phyloP scores from a whole-genome alignment of 2,113 vertebrate genomes.

The Tetraodon nigroviridis region DNA sequence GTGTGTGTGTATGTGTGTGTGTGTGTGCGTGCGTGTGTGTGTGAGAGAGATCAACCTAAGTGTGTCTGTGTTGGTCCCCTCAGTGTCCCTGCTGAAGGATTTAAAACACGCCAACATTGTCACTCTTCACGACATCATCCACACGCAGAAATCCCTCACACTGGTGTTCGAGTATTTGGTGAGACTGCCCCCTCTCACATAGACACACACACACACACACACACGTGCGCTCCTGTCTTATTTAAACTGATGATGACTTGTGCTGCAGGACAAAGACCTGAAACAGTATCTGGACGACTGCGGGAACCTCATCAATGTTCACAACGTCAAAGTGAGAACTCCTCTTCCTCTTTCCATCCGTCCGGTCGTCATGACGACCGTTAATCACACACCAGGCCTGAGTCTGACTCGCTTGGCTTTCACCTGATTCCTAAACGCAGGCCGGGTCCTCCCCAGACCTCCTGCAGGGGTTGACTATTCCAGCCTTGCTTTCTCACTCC shows the following conservation, averaged over 20 bases:
- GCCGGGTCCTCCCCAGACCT: no score
- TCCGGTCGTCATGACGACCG: background rate
- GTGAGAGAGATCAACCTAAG: no score
- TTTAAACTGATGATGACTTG: slow-evolving; percentile 3
- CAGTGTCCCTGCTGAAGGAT: slow-evolving; percentile 78
- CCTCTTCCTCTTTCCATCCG: background rate
- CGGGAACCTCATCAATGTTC: slow-evolving; percentile 83
- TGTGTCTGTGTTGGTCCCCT: background rate
- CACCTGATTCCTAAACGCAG: no score
- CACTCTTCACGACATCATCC: slow-evolving; percentile 79
- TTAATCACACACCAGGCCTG: no score
- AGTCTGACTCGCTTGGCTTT: no score
- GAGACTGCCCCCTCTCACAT: slow-evolving; percentile 27
- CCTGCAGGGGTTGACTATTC: no score
- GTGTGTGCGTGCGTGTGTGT: background rate
- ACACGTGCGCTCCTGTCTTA: background rate
- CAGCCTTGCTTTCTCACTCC: background rate
- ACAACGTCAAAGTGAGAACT: slow-evolving; percentile 82
- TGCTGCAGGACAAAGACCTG: slow-evolving; percentile 86
- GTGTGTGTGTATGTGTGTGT: slow-evolving; percentile 1
- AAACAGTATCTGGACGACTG: slow-evolving; percentile 92
- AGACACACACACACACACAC: background rate
- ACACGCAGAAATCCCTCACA: slow-evolving; percentile 79
- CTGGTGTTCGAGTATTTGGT: slow-evolving; percentile 80
- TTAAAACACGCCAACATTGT: slow-evolving; percentile 80